phyloP scores from a whole-genome alignment of 2,888 invertebrate genomes.

The Rhopalosiphum nymphaeae region DNA sequence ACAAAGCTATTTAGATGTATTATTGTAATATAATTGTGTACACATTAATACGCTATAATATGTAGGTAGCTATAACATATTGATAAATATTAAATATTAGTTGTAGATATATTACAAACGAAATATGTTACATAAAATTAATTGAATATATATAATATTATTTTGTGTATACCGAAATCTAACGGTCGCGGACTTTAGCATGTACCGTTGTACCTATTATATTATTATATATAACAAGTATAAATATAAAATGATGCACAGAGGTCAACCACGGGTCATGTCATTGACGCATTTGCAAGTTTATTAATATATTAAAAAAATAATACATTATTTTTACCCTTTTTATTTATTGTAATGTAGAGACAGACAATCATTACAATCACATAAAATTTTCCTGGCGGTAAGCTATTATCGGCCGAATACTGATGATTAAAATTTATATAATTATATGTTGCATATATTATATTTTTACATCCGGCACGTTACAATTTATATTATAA shows the following conservation, averaged over 20 bases:
- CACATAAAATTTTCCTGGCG: background rate
- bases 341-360: background rate
- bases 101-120: background rate
- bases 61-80: background rate
- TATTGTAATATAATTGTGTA: background rate
- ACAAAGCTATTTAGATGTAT: background rate
- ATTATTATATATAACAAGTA: background rate
- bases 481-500: background rate
- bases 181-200: constrained; percentile 14
- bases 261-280: constrained; percentile 37
- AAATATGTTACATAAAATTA: background rate
- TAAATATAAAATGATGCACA: background rate
- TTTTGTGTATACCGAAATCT: constrained; percentile 17
- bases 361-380: background rate
- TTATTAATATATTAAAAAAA: background rate
- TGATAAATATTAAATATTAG: background rate
- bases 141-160: background rate
- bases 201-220: constrained; percentile 3
- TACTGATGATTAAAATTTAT: background rate
- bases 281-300: constrained; percentile 47
- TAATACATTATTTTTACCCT: constrained; percentile 12
- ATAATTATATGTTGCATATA: background rate
- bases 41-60: background rate
- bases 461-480: background rate
- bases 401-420: background rate